These are phyloP conservation scores for Rhineura floridana DNA, from an alignment of 2,113 vertebrate genomes.

Conservation along the genomic window DNA sequence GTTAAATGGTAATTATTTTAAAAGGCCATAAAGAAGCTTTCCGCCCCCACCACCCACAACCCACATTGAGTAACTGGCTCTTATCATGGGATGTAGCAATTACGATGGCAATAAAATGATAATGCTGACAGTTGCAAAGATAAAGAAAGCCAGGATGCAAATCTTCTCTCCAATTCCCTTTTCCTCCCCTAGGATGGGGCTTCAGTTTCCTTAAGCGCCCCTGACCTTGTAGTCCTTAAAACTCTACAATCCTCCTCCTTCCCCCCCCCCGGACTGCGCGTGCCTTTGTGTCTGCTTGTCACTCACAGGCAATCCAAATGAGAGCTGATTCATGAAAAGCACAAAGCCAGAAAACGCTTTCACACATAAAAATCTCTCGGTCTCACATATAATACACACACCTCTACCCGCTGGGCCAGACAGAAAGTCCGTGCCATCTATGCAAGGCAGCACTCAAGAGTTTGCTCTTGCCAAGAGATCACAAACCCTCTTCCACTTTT, in stretches of 20 bases:
- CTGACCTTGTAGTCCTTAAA: constrained; percentile 74
- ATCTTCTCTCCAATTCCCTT: constrained; percentile 37
- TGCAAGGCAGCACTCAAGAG: constrained; percentile 2
- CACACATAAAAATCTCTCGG: constrained; percentile 30
- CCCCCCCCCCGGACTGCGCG: constrained; percentile 65
- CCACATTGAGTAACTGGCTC: constrained; percentile 32
- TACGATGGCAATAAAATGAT: constrained; percentile 6
- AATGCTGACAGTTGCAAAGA: neutral
- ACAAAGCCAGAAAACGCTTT: constrained; percentile 78
- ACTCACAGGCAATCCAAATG: constrained; percentile 77
- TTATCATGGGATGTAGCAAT: constrained; percentile 22
- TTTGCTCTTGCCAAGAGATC: constrained; percentile 12
- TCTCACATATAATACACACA: neutral
- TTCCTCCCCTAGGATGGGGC: constrained; percentile 63
- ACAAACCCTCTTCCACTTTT: constrained; percentile 34
- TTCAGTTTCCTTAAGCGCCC: constrained; percentile 71
- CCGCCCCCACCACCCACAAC: neutral
- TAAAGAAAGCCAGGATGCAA: constrained; percentile 23
- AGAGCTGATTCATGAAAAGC: constrained; percentile 77
- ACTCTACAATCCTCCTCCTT: constrained; percentile 55
- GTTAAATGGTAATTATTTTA: constrained; percentile 23
- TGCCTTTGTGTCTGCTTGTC: constrained; percentile 88
- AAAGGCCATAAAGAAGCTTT: constrained; percentile 2
- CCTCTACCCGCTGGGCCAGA: constrained; percentile 42
- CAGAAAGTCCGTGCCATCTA: constrained; percentile 19